Conservation (phyloP, 1,140 invertebrate genomes). For the Trichonephila inaurata region DNA sequence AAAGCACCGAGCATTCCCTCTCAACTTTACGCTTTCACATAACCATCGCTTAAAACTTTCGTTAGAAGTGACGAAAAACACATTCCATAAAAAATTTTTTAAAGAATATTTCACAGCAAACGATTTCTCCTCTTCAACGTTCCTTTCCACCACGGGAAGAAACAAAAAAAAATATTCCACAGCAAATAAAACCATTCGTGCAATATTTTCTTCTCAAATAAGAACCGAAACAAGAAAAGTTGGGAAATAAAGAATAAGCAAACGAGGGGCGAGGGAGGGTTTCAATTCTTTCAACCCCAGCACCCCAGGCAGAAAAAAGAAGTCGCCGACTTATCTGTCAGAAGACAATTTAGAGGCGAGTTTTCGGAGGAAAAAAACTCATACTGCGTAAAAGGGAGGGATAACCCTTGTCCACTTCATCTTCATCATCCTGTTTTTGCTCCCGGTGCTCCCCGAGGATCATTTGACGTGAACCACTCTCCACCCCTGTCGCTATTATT, state of each 20-base stretch:
- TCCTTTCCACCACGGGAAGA: neutral
- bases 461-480: neutral
- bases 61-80: neutral
- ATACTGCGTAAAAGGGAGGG: neutral
- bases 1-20: neutral
- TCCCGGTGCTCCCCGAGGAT: conserved; percentile 26
- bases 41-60: neutral
- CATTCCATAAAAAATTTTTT: neutral
- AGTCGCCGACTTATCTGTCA: conserved; percentile 62
- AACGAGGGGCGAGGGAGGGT: too few species aligned
- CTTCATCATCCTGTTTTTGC: conserved; percentile 67
- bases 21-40: neutral
- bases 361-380: conserved; percentile 15
- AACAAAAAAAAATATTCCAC: neutral
- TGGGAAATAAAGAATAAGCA: neutral
- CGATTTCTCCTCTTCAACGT: neutral
- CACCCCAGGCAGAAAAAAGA: conserved; percentile 3
- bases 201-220: conserved; percentile 39
- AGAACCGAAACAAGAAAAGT: neutral
- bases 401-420: conserved; percentile 67
- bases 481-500: conserved; percentile 5
- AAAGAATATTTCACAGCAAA: neutral
- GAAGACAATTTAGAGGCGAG: conserved; percentile 60
- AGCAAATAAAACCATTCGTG: neutral
- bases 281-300: neutral